Conservation (phyloP, 2,888 invertebrate species). For the Spodoptera exigua region DNA sequence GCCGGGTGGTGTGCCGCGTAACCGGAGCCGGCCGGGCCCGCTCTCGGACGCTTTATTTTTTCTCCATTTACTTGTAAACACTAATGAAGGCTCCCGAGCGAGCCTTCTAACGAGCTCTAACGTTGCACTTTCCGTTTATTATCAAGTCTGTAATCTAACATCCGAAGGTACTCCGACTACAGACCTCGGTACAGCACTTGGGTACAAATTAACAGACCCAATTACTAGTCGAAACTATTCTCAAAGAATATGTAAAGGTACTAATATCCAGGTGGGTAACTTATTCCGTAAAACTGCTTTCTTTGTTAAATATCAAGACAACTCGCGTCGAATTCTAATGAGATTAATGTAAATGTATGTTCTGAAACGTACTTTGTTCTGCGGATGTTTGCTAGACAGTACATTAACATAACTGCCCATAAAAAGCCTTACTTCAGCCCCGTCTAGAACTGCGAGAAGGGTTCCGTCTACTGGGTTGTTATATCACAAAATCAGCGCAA, state of each 20-base stretch:
- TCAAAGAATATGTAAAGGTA: background rate
- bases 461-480: constrained; percentile 71
- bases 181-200: constrained; percentile 28
- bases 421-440: constrained; percentile 53
- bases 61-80: constrained; percentile 75
- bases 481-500: constrained; percentile 86
- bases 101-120: constrained; percentile 79
- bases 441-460: constrained; percentile 65
- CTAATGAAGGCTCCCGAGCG: constrained; percentile 79
- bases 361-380: constrained; percentile 47
- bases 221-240: constrained; percentile 20
- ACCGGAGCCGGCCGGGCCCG: constrained; percentile 54
- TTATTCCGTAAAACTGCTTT: constrained; percentile 16
- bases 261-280: background rate
- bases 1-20: constrained; percentile 40
- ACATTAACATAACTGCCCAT: constrained; percentile 77
- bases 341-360: constrained; percentile 51
- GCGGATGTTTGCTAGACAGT: constrained; percentile 73
- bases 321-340: constrained; percentile 46
- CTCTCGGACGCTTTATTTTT: constrained; percentile 70
- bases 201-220: constrained; percentile 33
- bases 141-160: constrained; percentile 78
- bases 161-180: constrained; percentile 44
- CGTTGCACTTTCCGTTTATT: constrained; percentile 77
- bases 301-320: constrained; percentile 25